Percentiles rank a stretch among this genome's conserved stretches.
These are phyloP conservation scores for Drosophila eohydei DNA, from an alignment of 2,888 invertebrate genomes.

Conservation along the genomic window DNA sequence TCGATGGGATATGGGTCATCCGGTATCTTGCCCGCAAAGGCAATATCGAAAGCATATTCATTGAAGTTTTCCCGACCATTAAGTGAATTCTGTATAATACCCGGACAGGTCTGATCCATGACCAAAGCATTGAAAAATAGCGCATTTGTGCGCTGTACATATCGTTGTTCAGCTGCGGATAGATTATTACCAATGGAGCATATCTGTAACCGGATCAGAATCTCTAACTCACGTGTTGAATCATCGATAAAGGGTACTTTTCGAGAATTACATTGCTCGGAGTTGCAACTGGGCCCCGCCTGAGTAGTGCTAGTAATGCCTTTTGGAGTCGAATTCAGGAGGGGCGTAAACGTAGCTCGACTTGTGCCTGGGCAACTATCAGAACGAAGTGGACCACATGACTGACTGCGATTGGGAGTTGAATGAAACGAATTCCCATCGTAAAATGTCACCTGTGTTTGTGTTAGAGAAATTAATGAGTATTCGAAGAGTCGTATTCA, in stretches of 20 bases:
- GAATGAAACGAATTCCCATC: neutral
- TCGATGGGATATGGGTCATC: constrained; percentile 49
- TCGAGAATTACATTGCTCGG: neutral
- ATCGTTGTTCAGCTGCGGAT: constrained; percentile 46
- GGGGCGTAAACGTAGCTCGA: neutral
- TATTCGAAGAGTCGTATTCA: neutral
- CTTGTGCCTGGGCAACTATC: neutral
- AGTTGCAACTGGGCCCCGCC: neutral
- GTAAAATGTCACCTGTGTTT: constrained; percentile 19
- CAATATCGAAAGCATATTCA: constrained; percentile 49
- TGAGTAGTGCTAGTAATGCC: too few species aligned
- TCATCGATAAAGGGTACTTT: neutral
- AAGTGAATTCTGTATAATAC: constrained; percentile 69
- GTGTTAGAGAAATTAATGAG: neutral
- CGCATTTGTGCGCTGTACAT: constrained; percentile 26
- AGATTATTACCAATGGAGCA: too few species aligned
- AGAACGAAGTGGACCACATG: neutral
- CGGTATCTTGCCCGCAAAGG: constrained; percentile 49
- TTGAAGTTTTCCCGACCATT: constrained; percentile 70
- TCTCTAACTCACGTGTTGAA: constrained; percentile 35
- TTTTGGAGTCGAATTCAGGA: neutral
- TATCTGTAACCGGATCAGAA: neutral
- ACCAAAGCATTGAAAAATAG: constrained; percentile 59
- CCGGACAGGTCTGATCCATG: constrained; percentile 64
- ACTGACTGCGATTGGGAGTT: neutral